A percentile compares a stretch with the other conserved stretches of the same genome.
These are phyloP conservation scores for Nematolebias whitei DNA, from an alignment of 2,113 vertebrate genomes.

Conservation along the genomic window DNA sequence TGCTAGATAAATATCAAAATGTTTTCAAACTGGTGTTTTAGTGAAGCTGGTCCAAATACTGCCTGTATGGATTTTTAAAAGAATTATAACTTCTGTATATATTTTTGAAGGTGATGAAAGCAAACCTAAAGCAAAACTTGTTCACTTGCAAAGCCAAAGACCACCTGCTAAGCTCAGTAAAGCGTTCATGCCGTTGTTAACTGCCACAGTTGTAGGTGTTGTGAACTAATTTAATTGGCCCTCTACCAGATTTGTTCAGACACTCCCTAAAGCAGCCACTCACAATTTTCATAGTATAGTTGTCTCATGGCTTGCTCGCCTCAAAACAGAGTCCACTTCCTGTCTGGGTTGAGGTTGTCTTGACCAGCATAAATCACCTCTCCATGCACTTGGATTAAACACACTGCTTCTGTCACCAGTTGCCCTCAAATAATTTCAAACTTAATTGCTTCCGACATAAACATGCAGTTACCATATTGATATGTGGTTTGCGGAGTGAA, in stretches of 20 bases:
- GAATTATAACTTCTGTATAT: not conserved
- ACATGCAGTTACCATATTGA: slow-evolving; percentile 61
- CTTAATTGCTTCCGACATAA: slow-evolving; percentile 71
- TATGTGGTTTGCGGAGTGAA: slow-evolving; percentile 61
- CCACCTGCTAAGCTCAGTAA: slow-evolving; percentile 50
- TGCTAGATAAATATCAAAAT: slow-evolving; percentile 24
- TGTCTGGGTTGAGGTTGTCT: slow-evolving; percentile 48
- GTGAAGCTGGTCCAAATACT: not conserved
- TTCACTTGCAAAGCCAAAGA: slow-evolving; percentile 14
- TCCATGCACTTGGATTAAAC: slow-evolving; percentile 56
- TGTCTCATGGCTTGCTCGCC: slow-evolving; percentile 64
- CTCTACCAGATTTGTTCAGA: slow-evolving; percentile 34
- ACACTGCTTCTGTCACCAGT: slow-evolving; percentile 52
- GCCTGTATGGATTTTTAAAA: not conserved
- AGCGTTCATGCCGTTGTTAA: slow-evolving; percentile 49
- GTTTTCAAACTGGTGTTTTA: not conserved
- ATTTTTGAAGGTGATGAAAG: slow-evolving; percentile 16
- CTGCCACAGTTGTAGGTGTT: slow-evolving; percentile 45
- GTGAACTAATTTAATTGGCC: slow-evolving; percentile 59
- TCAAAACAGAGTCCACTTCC: slow-evolving; percentile 68
- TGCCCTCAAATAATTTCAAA: slow-evolving; percentile 47
- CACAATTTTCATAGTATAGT: slow-evolving; percentile 54
- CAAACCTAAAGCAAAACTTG: slow-evolving; percentile 5
- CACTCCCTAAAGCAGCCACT: slow-evolving; percentile 42
- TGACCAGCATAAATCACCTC: slow-evolving; percentile 63